Evolutionary conservation across 2,797 vertebrate species (phyloP).

Genomic region (Sparus aurata): DNA sequence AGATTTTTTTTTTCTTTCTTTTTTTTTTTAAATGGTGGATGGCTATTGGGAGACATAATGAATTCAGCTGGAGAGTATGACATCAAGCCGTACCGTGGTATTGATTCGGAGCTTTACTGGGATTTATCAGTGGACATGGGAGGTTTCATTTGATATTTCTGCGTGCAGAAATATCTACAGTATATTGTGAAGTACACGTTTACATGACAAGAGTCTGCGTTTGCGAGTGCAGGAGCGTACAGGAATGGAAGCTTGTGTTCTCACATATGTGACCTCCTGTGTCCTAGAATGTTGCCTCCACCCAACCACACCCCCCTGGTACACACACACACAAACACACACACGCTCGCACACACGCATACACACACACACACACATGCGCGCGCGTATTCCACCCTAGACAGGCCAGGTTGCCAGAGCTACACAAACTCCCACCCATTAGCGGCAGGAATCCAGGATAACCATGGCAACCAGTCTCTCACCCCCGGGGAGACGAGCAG

Average conservation of each 20-base stretch:
- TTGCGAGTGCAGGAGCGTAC: constrained; percentile 31
- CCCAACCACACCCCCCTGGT: constrained; percentile 82
- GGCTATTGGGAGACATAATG: background rate
- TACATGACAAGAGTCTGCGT: constrained; percentile 33
- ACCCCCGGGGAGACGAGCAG: constrained; percentile 92
- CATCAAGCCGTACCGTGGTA: constrained; percentile 7
- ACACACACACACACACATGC: constrained; percentile 57
- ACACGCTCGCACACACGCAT: constrained; percentile 60
- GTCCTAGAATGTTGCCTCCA: constrained; percentile 84
- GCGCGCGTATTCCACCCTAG: constrained; percentile 87
- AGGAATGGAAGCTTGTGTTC: constrained; percentile 72
- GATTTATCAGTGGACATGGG: constrained; percentile 7
- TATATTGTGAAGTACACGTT: constrained; percentile 15
- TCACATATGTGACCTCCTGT: constrained; percentile 81
- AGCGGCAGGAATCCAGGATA: constrained; percentile 94
- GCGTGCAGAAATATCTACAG: background rate
- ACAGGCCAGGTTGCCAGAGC: constrained; percentile 86
- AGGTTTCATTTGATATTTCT: constrained; percentile 17
- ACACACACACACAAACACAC: constrained; percentile 65
- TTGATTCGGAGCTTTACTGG: constrained; percentile 23
- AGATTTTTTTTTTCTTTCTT: constrained; percentile 3
- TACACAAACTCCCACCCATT: constrained; percentile 93
- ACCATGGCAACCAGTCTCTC: constrained; percentile 97
- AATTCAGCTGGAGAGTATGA: constrained; percentile 19
- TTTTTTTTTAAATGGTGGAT: background rate